Evolutionary conservation across 1,140 invertebrate genomes (phyloP).

Genomic region (Meteorus sp.): DNA sequence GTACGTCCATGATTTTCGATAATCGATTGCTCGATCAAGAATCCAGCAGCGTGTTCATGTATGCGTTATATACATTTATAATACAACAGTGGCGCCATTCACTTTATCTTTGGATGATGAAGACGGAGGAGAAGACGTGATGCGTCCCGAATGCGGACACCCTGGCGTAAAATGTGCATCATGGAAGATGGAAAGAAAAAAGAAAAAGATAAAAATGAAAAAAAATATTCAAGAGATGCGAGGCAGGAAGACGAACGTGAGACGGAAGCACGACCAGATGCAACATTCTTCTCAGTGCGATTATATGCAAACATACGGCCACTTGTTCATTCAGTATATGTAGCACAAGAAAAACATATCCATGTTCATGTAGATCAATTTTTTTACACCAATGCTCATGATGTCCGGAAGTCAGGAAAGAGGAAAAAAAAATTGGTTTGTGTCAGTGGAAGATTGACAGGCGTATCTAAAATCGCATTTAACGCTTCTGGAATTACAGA

Average conservation of each 20-base stretch:
- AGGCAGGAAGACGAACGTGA: slow-evolving; percentile 8
- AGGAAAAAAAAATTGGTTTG: too few relatives aligned
- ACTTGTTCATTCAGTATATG: slow-evolving; percentile 33
- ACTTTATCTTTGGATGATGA: slow-evolving; percentile 9
- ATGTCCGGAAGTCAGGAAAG: neutral
- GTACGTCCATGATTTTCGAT: slow-evolving; percentile 18
- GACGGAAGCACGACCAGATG: slow-evolving; percentile 9
- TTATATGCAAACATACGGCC: slow-evolving; percentile 34
- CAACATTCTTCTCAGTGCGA: neutral
- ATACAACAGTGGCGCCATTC: slow-evolving; percentile 9
- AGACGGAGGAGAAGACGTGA: neutral
- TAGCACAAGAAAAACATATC: neutral
- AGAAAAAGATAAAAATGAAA: neutral
- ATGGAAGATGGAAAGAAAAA: slow-evolving; percentile 5
- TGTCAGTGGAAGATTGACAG: too few relatives aligned
- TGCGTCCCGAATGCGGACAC: too few relatives aligned
- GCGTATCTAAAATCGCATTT: too few relatives aligned
- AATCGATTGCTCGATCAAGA: slow-evolving; percentile 27
- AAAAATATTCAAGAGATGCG: slow-evolving; percentile 25
- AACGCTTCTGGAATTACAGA: too few relatives aligned
- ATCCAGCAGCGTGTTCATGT: slow-evolving; percentile 28
- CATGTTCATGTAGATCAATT: neutral
- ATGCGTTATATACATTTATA: too few relatives aligned
- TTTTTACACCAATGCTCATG: too few relatives aligned
- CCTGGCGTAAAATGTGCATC: too few relatives aligned